Conservation (phyloP, 2,888 invertebrate species). For the Drosophila paracracens region DNA sequence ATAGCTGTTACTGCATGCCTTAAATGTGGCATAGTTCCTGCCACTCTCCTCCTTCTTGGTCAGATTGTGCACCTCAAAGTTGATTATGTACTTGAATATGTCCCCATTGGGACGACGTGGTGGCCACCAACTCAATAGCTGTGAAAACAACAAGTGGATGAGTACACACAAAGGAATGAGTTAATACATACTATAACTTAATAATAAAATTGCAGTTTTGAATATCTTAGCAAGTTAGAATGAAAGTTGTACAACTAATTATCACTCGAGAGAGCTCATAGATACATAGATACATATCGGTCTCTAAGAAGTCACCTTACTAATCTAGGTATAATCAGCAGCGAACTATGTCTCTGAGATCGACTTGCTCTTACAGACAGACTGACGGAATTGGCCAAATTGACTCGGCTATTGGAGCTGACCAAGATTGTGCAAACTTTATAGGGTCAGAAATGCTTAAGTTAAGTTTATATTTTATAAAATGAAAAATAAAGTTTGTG, state of each 20-base stretch:
- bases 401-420: not conserved
- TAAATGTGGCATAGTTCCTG: slow-evolving; percentile 46
- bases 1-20: slow-evolving; percentile 7
- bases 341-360: not conserved
- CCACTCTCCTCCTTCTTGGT: slow-evolving; percentile 17
- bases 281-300: not conserved
- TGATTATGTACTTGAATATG: slow-evolving; percentile 75
- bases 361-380: not conserved
- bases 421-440: not conserved
- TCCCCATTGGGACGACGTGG: slow-evolving; percentile 78
- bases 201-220: not conserved
- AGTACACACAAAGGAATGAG: not conserved
- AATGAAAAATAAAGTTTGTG: not conserved
- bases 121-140: slow-evolving; percentile 83
- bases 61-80: slow-evolving; percentile 53
- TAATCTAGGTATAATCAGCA: not conserved
- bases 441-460: not conserved
- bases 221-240: not conserved
- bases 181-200: not conserved
- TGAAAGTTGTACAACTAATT: not conserved
- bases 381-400: not conserved
- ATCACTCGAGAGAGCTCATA: not conserved
- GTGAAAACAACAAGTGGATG: not conserved
- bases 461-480: not conserved
- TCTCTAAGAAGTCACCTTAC: not conserved